Evolutionary conservation across 2,113 vertebrate genomes (phyloP), one percentile per base, ranked within the genome.

Genomic region (Scomber japonicus): DNA sequence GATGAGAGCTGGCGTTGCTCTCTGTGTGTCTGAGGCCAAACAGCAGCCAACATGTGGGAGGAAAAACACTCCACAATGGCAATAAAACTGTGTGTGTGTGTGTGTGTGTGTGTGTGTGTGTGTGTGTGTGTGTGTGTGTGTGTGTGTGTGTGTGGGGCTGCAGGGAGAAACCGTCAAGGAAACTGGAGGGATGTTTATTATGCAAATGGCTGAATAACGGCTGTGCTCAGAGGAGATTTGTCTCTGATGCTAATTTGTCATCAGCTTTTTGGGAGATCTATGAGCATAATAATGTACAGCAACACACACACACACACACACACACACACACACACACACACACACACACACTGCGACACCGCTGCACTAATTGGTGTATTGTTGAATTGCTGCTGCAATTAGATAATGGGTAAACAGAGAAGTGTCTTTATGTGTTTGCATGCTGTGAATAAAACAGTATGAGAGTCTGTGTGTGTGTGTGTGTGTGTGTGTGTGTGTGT

Each of bases 201-300:
- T 83, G 78, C 59, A 86, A 84, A 79, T 63, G 66, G 75, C 54
- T 77, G 79, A 74, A 79, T 78, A 76, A 85, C 71, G 75, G 78
- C 83, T 67, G 19, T n/a, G 15, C 78, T 81, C 70, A 16, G 69
- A 82, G 70, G 35, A 30, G n/a, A 82, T 91, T 76, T 62, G 56
- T 62, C 72, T 86, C 53, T 1, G 31, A 65, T 6, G 62, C 48
- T 67, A 78, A 83, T 88, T 78, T 83, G 81, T 87, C 71, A 80
- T 73, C 35, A 11, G 66, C 60, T 83, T 79, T 82, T 81, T 82
- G 65, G 74, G 84, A 88, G 73, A 84, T 84, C 64, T 81, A 67
- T 50, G 75, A 59, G 70, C 5, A 48, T 31, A 78, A 83, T 75
- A 63, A 21, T 21, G 21, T 21, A 21, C 21, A 21, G 21, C 21